A percentile compares a stretch with the other conserved stretches of the same genome.
Evolutionary conservation across 2,888 invertebrate species (phyloP).

Genomic region (Drosophila neutralis): DNA sequence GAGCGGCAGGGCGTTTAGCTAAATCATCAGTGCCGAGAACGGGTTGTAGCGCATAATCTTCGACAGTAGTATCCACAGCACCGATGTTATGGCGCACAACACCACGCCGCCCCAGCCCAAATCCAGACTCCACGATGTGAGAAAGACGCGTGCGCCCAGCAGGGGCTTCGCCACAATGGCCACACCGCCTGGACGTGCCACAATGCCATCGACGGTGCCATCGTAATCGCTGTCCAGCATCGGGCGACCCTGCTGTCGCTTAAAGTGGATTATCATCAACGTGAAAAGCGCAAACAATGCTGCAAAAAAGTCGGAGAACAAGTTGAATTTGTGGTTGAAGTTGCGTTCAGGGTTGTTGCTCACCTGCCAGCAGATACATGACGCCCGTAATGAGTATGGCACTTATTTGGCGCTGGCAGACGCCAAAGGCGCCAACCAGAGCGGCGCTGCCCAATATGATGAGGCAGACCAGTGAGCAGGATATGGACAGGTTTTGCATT

Average conservation of each 20-base stretch:
- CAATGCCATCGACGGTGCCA: conserved; percentile 90
- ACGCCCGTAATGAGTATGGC: conserved; percentile 97
- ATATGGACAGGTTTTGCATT: conserved; percentile 98
- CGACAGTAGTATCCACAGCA: conserved; percentile 94
- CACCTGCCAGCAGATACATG: conserved; percentile 96
- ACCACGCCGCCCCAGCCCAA: conserved; percentile 95
- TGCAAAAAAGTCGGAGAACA: conserved; percentile 83
- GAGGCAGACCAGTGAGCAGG: conserved; percentile 95
- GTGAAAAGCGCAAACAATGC: conserved; percentile 96
- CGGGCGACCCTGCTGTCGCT: conserved; percentile 90
- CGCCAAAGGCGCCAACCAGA: conserved; percentile 94
- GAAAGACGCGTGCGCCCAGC: conserved; percentile 90
- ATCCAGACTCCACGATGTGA: conserved; percentile 93
- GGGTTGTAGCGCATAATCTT: conserved; percentile 96
- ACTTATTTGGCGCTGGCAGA: conserved; percentile 96
- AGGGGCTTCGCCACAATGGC: conserved; percentile 86
- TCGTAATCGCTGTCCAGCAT: conserved; percentile 87
- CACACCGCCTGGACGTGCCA: conserved; percentile 86
- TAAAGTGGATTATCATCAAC: conserved; percentile 96
- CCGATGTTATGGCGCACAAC: conserved; percentile 92
- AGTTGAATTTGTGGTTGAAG: neutral
- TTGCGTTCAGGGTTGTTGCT: conserved; percentile 63
- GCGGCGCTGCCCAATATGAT: conserved; percentile 95
- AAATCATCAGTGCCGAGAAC: conserved; percentile 90
- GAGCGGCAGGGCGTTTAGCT: conserved; percentile 82